Conservation (phyloP, 2,113 vertebrate species). For the Xenotilapia flavipinnis region DNA sequence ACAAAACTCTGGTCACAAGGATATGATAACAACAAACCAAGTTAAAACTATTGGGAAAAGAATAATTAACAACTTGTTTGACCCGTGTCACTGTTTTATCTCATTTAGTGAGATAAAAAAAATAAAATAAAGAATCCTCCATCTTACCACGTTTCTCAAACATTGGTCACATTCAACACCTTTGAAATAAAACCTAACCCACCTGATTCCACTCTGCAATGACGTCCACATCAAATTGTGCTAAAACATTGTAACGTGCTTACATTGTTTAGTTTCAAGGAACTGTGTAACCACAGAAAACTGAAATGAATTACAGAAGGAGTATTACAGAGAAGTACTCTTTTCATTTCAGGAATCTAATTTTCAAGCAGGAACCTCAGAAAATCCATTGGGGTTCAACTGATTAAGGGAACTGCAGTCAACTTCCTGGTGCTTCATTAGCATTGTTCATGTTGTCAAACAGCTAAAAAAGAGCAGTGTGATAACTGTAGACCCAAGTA, state of each 20-base stretch:
- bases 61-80: background rate
- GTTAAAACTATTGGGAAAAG: background rate
- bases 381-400: background rate
- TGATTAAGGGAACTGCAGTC: background rate
- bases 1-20: background rate
- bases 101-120: background rate
- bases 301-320: background rate
- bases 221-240: background rate
- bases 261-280: background rate
- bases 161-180: background rate
- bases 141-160: background rate
- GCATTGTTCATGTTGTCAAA: accelerated
- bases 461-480: background rate
- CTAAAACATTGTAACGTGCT: background rate
- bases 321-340: background rate
- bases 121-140: background rate
- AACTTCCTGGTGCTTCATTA: background rate
- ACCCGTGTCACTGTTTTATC: background rate
- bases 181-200: background rate
- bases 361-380: background rate
- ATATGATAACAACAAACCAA: background rate
- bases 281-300: background rate
- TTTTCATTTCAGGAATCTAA: background rate
- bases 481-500: background rate
- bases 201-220: background rate